Evolutionary conservation across 2,888 invertebrate species (phyloP).

Genomic region (Tipula unca): DNA sequence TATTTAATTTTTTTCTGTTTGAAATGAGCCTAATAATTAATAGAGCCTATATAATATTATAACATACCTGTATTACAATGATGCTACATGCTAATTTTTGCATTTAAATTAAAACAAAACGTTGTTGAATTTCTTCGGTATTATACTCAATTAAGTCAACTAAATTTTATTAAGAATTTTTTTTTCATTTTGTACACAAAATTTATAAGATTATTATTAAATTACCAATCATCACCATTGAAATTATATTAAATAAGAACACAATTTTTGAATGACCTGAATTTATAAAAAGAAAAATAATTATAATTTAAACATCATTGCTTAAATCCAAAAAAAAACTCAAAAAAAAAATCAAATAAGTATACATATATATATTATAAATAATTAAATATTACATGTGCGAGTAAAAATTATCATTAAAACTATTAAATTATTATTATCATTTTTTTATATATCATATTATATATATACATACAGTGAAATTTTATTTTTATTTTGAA

Average conservation of each 20-base stretch:
- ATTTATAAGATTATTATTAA: neutral
- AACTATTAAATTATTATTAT: neutral
- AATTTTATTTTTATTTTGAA: neutral
- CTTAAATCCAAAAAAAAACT: neutral
- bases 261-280: neutral
- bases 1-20: neutral
- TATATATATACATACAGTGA: neutral
- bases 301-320: neutral
- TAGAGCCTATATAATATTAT: neutral
- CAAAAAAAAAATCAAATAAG: neutral
- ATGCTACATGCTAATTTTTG: neutral
- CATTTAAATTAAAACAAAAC: neutral
- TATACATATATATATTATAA: neutral
- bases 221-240: neutral
- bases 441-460: neutral
- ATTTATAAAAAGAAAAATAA: neutral
- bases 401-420: neutral
- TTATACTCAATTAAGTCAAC: neutral
- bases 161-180: neutral
- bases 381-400: neutral
- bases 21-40: neutral
- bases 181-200: neutral
- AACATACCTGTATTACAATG: too few relatives aligned
- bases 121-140: neutral
- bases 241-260: neutral